Evolutionary conservation across 35 echinoderm and acorn worm genomes (phyloP), one percentile per base, ranked within the genome.

Genomic region (Acanthaster planci): DNA sequence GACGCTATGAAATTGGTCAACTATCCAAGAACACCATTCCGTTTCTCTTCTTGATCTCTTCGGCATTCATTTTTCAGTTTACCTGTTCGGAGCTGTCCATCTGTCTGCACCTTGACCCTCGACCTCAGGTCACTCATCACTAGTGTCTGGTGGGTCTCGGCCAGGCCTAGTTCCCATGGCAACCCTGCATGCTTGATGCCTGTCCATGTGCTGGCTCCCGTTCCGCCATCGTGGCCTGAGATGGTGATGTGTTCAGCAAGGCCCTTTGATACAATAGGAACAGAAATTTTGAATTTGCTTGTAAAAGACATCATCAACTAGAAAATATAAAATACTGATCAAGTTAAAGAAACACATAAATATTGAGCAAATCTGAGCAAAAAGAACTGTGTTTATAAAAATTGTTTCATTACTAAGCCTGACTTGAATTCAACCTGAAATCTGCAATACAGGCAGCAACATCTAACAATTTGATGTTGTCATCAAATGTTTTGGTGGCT

Each of bases 151-250:
- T 99, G 96, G 17, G 96, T 94, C 80, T 99, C 96, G 31, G 96
- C 77, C 52, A 99, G 57, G 8, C 96, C 96, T 2, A 99, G 91
- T 84, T 99, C 96, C 96, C 96, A 99, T 58, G 96, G 96, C 75
- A 99, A 84, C 76, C 96, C 96, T 72, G 88, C 92, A 84, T 99
- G 96, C 85, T 99, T 99, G 78, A 99, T 99, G 6, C 96, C 96
- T 21, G 96, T 99, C 96, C 96, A 99, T 38, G 91, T 99, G 57
- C 96, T 94, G 5, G 96, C 96, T 51, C 96, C 96, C 27, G 96
- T 97, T 15, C 96, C 96, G 5, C 96, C 96, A 85, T 99, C 96
- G 76, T 99, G 96, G 32, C 96, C 96, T 21, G 96, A 99, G 40
- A 99, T 91, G 2, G 83, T 86, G 32, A 99, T 99, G 78, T 99